A percentile compares a stretch with the other conserved stretches of the same genome.
Conservation (phyloP, 2,888 invertebrate genomes). For the Rhorus exstirpatorius region DNA sequence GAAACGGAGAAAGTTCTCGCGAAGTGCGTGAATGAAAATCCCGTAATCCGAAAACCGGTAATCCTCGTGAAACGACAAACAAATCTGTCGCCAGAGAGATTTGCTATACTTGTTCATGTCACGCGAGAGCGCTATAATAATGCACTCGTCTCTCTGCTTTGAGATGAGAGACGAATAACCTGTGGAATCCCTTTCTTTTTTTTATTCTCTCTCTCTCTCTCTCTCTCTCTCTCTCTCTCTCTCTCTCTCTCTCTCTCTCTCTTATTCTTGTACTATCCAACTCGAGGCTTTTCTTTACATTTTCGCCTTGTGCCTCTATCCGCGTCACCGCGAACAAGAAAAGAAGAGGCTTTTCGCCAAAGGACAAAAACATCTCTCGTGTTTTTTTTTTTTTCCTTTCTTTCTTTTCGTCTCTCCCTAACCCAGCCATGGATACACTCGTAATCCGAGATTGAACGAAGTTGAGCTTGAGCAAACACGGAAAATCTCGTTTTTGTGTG, state of each 20-base stretch:
- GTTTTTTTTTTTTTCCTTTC: not conserved
- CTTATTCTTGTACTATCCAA: too few species aligned
- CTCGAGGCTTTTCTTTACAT: constrained; percentile 38
- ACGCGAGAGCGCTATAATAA: constrained; percentile 19
- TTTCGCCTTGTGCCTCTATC: constrained; percentile 39
- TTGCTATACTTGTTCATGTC: constrained; percentile 28
- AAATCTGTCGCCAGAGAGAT: constrained; percentile 68
- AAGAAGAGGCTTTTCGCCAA: constrained; percentile 63
- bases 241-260: constrained; percentile 34
- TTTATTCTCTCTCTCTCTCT: constrained; percentile 33
- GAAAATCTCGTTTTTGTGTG: constrained; percentile 37
- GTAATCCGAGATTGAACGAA: constrained; percentile 55
- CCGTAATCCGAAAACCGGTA: constrained; percentile 73
- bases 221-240: constrained; percentile 33
- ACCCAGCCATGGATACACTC: constrained; percentile 7
- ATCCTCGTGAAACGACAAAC: constrained; percentile 72
- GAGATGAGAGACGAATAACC: constrained; percentile 34
- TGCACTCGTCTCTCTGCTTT: constrained; percentile 2
- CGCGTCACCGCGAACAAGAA: constrained; percentile 64
- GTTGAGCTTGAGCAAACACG: constrained; percentile 52
- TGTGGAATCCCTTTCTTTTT: constrained; percentile 51
- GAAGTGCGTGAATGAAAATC: constrained; percentile 67
- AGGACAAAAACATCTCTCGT: constrained; percentile 42
- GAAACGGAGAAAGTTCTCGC: constrained; percentile 15
- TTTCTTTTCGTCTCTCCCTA: not conserved